Base-by-base conservation (phyloP, 2,888 invertebrate genomes). In the Lutraria lutraria region DNA sequence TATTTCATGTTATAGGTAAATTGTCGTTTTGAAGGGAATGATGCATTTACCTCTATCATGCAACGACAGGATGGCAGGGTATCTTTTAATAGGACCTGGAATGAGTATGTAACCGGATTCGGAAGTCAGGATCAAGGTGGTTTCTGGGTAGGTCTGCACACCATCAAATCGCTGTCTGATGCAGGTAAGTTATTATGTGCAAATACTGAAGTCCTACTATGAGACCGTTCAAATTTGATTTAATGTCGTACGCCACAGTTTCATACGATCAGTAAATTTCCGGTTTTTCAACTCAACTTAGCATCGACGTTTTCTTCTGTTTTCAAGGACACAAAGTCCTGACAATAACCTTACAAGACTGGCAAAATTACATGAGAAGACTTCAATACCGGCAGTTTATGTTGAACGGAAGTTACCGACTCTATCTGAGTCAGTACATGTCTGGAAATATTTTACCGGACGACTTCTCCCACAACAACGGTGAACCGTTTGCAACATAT, bases 331-430 rank as follows among this genome's bases (percentile, higher is more conserved):
- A 94, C 89, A 94, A 83, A 31, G 86, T 90, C 6, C 86, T 95
- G 81, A 94, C 92, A 6, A 89, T 95, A n/a, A 83, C 93, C 56
- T 90, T 95, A 89, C 93, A 94, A 87, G 94, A 95, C 90, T 95
- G 94, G 94, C 6, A 29, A 13, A 92, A 93, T 0, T 85, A 84
- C 12, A 91, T 85, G 79, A 81, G 91, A 56, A 89, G 87, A 54
- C 92, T 91, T 13, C 81, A 82, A 2, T 95, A 95, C 90, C 76
- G 63, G 16, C 80, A 91, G 83, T 95, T 95, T 89, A 31, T 31
- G 16, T 83, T 95, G 43, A 87, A 81, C 0, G n/a, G 86, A 0
- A 43, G 86, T 13, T 95, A 91, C 89, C 85, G 63, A 21, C 91
- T 95, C 72, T 68, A 79, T 29, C 91, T 95, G 13, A 88, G 89